Evolutionary conservation across 2,888 invertebrate species (phyloP).

Genomic region (Luffia ferchaultella): DNA sequence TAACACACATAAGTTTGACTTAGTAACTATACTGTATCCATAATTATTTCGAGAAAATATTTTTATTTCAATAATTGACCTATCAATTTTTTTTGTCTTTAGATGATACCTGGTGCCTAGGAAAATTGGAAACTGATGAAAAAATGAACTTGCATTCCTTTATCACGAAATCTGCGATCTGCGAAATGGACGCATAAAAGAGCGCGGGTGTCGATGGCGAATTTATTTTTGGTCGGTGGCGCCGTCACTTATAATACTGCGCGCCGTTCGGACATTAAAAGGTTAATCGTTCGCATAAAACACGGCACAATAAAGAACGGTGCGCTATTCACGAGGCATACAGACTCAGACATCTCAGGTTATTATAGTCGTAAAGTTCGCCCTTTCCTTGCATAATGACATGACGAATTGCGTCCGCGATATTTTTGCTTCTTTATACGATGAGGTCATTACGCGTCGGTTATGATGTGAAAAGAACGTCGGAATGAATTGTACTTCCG

Average conservation of each 20-base stretch:
- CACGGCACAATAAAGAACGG: slow-evolving; percentile 59
- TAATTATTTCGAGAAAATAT: no score
- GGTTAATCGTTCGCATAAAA: slow-evolving; percentile 65
- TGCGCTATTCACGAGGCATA: slow-evolving; percentile 52
- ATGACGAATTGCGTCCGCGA: slow-evolving; percentile 62
- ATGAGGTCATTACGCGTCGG: slow-evolving; percentile 51
- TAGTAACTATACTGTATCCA: no score
- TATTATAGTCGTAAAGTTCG: slow-evolving; percentile 64
- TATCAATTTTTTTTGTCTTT: no score
- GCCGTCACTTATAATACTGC: slow-evolving; percentile 28
- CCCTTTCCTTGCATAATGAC: slow-evolving; percentile 65
- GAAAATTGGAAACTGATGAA: no score
- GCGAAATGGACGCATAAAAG: neutral
- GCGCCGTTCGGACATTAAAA: slow-evolving; percentile 52
- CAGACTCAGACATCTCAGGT: slow-evolving; percentile 60
- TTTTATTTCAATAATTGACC: no score
- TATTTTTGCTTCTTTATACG: slow-evolving; percentile 59
- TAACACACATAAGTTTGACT: no score
- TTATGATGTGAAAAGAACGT: slow-evolving; percentile 29
- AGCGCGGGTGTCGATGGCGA: neutral
- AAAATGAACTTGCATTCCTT: no score
- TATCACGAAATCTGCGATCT: no score
- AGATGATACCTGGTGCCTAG: no score
- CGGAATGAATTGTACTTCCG: slow-evolving; percentile 26
- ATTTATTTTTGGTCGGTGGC: neutral